A percentile compares a stretch with the other conserved stretches of the same genome.
Evolutionary conservation across 2,888 invertebrate species (phyloP).

Genomic region (Torymus texanus): DNA sequence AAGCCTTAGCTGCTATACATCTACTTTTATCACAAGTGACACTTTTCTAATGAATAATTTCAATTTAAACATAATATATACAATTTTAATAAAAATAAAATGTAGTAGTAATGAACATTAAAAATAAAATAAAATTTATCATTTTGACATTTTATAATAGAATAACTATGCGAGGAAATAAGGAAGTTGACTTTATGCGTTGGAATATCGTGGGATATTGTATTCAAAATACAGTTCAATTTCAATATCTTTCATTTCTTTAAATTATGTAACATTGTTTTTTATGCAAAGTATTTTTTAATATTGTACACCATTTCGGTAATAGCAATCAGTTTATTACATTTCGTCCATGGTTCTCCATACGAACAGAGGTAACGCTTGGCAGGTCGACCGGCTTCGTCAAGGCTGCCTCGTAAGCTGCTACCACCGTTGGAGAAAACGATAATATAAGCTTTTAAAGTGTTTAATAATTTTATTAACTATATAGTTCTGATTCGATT

Average conservation of each 20-base stretch:
- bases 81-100: too few relatives aligned
- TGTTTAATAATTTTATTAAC: constrained; percentile 41
- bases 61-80: too few relatives aligned
- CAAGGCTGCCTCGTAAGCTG: constrained; percentile 51
- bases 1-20: too few relatives aligned
- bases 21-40: too few relatives aligned
- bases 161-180: neutral
- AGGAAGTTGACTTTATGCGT: neutral
- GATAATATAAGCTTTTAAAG: constrained; percentile 39
- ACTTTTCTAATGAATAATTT: too few relatives aligned
- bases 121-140: too few relatives aligned
- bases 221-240: constrained; percentile 55
- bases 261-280: constrained; percentile 58
- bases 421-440: constrained; percentile 49
- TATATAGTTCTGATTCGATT: constrained; percentile 45
- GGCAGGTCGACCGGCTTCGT: constrained; percentile 51
- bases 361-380: constrained; percentile 69
- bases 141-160: too few relatives aligned
- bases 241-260: constrained; percentile 56
- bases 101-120: too few relatives aligned
- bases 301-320: constrained; percentile 57
- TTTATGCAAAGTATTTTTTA: constrained; percentile 57
- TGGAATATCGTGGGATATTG: neutral
- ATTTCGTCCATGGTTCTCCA: constrained; percentile 67
- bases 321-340: constrained; percentile 71